Percentiles rank a stretch among this genome's conserved stretches.
phyloP scores from a whole-genome alignment of 2,113 vertebrate species.

The Crotalus viridis region DNA sequence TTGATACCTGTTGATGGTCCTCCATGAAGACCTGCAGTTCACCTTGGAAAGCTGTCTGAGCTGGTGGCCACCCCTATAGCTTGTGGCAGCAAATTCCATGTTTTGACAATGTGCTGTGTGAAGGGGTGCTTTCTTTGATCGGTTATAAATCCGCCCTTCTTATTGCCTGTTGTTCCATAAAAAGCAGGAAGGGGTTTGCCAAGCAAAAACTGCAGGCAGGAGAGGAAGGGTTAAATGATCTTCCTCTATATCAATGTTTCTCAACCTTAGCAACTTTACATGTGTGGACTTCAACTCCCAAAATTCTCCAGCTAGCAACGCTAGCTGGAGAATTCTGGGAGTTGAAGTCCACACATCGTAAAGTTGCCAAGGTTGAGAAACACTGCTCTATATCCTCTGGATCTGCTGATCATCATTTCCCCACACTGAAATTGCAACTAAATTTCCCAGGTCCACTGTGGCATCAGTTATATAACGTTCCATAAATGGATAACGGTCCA shows the following conservation, averaged over 20 bases:
- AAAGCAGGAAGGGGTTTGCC: neutral
- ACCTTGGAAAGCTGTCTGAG: neutral
- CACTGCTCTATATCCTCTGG: neutral
- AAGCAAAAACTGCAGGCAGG: neutral
- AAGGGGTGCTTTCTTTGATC: neutral
- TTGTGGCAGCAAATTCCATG: neutral
- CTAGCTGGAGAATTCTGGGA: too few relatives aligned
- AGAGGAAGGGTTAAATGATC: neutral
- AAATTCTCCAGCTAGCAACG: too few relatives aligned
- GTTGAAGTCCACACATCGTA: too few relatives aligned
- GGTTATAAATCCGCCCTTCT: neutral
- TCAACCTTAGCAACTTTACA: too few relatives aligned
- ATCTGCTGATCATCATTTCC: neutral
- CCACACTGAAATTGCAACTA: neutral
- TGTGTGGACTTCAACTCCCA: too few relatives aligned
- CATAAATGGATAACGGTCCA: neutral
- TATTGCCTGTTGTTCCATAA: neutral
- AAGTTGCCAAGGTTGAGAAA: too few relatives aligned
- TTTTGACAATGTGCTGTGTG: neutral
- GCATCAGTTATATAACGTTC: neutral
- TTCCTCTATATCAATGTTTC: neutral
- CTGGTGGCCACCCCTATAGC: neutral
- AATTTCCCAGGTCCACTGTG: neutral
- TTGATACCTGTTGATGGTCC: too few relatives aligned
- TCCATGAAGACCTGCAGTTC: neutral